These are phyloP conservation scores for Solea solea DNA, from an alignment of 2,113 vertebrate species.

Conservation along the genomic window DNA sequence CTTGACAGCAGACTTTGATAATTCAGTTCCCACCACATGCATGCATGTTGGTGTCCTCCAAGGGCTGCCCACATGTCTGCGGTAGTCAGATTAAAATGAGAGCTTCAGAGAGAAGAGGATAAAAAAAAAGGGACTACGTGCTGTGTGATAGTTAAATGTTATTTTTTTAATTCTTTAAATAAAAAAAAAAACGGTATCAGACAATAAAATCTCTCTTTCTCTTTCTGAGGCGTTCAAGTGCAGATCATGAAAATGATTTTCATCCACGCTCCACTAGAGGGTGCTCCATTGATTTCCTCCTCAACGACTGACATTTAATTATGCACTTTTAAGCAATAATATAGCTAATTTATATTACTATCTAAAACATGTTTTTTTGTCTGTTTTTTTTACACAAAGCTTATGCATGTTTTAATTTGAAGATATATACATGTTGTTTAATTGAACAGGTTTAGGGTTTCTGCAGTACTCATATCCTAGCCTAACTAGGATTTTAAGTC, in stretches of 20 bases:
- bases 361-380: too few relatives aligned
- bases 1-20: constrained; percentile 31
- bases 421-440: too few relatives aligned
- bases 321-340: too few relatives aligned
- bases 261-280: constrained; percentile 53
- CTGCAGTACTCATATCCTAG: too few relatives aligned
- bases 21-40: constrained; percentile 20
- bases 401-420: too few relatives aligned
- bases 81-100: not conserved
- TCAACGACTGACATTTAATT: too few relatives aligned
- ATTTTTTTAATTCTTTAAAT: not conserved
- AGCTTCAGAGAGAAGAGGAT: not conserved
- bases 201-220: too few relatives aligned
- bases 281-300: constrained; percentile 37
- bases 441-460: too few relatives aligned
- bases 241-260: constrained; percentile 20
- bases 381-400: too few relatives aligned
- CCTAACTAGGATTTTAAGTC: too few relatives aligned
- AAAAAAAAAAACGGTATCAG: too few relatives aligned
- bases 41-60: constrained; percentile 22
- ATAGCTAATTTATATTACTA: too few relatives aligned
- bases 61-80: constrained; percentile 2
- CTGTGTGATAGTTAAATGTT: not conserved
- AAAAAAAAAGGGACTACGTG: not conserved
- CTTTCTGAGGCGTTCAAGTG: constrained; percentile 14